Evolutionary conservation across 2,113 vertebrate species (phyloP), one percentile per base, ranked within the genome.

Genomic region (Equus przewalskii): DNA sequence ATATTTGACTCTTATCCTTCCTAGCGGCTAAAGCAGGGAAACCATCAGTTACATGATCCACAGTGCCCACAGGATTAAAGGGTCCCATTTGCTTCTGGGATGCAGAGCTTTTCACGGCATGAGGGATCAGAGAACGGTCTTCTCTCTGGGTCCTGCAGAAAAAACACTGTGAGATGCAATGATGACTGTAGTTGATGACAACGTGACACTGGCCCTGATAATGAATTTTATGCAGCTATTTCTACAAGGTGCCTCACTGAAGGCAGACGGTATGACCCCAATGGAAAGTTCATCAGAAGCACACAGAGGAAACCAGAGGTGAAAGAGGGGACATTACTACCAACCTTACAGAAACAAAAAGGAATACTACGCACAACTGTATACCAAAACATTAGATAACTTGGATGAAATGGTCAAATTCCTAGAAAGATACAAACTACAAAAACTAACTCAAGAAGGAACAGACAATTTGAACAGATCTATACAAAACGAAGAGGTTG

Each of bases 271-370:
- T 14, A 36, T 60, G 26, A 67, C 6, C 11, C 22, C 75, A 93
- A 73, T 16, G 12, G 65, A 78, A 24, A 90, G 79, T n/a, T 89
- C 51, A 58, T 26, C 41, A 86, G 70, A 91, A 91, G 21, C 36
- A 72, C 46, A 65, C 36, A 5, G 14, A 82, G 24, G 54, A 83
- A 83, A 60, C 46, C 67, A 86, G 22, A 85, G 86, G 49, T 49
- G 58, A 94, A 69, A 80, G n/a, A 92, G 65, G 30, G 56, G 11
- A 75, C 64, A 82, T 60, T 41, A 33, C 58, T 46, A 28, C 56
- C 30, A 76, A 81, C 19, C 28, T 78, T 72, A 82, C 1, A 95
- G 92, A 86, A 95, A 88, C 46, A 64, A 90, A 92, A 89, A 56
- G 36, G 44, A 83, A 83, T 62, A 41, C 36, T 92, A 73, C 56